A percentile compares a stretch with the other conserved stretches of the same genome.
phyloP scores from a whole-genome alignment of 2,113 vertebrate species.

The Alouatta palliata region DNA sequence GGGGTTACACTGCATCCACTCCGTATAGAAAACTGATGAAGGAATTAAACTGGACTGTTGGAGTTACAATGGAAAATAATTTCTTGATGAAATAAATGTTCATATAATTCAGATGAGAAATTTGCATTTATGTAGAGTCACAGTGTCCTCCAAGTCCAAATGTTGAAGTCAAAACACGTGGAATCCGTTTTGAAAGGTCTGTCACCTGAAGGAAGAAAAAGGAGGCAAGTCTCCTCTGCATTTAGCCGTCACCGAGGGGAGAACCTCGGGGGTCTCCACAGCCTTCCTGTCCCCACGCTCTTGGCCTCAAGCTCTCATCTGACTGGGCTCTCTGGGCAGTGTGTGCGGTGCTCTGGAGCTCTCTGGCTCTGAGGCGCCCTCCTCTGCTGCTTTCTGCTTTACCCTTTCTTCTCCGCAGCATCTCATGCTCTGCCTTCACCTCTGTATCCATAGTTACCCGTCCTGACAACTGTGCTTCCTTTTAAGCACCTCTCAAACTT shows the following conservation, averaged over 20 bases:
- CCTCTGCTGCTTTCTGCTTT: background rate
- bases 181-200: background rate
- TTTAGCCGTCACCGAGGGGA: background rate
- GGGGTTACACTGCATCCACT: too few relatives aligned
- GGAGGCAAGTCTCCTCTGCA: background rate
- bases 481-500: background rate
- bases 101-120: slow-evolving; percentile 9
- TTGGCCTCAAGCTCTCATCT: too few relatives aligned
- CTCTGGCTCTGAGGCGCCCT: background rate
- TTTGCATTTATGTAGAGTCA: background rate
- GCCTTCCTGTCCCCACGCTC: background rate
- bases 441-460: background rate
- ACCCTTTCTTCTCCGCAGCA: background rate
- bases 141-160: background rate
- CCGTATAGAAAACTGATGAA: background rate
- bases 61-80: slow-evolving; percentile 3
- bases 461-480: background rate
- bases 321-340: background rate
- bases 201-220: background rate
- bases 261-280: too few relatives aligned
- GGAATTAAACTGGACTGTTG: background rate
- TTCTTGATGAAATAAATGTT: slow-evolving; percentile 37
- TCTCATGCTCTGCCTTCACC: background rate
- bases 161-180: background rate
- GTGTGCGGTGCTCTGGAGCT: background rate